Base-by-base conservation (phyloP, 2,797 vertebrate genomes). In the Silurus aristotelis region DNA sequence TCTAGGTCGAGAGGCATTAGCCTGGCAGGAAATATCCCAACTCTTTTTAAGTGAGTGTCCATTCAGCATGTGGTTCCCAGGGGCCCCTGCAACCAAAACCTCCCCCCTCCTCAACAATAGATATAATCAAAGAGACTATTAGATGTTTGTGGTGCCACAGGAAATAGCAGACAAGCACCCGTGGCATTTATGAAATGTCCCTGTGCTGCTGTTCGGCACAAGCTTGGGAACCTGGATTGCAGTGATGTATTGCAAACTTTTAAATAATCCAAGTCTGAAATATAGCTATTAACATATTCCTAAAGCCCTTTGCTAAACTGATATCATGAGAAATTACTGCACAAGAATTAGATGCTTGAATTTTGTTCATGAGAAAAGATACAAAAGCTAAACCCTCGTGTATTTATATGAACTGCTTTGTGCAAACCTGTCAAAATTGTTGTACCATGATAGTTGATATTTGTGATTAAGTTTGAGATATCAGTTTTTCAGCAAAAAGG, bases 91-190 rank as follows among this genome's bases (percentile, higher is more conserved):
- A 52, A 52, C 48, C 48, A 10, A 52, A 52, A 52, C 48, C 48
- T 52, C 48, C 82, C 89, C 89, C 79, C 89, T 75, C 89, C 81
- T 81, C 63, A 71, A 86, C 93, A 91, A 94, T 88, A 90, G 87
- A 80, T 64, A 79, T 86, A 84, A 93, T 92, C 92, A 89, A 84
- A 86, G 64, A 84, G 84, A 91, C 90, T 90, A 92, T 91, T 92
- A 91, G 83, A 91, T 83, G 61, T 89, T 84, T 25, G 85, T 84
- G 89, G 90, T 88, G 88, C 46, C 80, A 83, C 84, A 61, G 89
- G 85, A 92, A 90, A 90, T 85, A 73, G 83, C 31, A 22, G 58
- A 85, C 82, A 76, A 83, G 85, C 86, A 89, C 90, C 87, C 84
- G 71, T 52, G 84, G 89, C 85, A 84, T 90, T 88, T 84, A 25